Base-by-base conservation (phyloP, 2,797 vertebrate species). In the Pseudomugil gertrudae region DNA sequence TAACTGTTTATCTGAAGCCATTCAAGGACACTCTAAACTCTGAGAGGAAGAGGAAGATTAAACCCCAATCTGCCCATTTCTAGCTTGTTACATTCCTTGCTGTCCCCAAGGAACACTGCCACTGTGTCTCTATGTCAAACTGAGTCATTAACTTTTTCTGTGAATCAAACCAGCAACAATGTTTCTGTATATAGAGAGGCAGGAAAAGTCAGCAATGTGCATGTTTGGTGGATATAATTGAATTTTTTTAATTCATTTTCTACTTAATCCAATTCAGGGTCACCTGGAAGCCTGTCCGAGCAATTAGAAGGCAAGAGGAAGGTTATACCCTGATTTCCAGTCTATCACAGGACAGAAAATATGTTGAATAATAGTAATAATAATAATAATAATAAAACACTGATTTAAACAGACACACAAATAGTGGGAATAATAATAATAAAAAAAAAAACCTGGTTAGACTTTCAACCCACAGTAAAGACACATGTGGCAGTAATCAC, bases 61-160 rank as follows among this genome's bases (percentile, higher is more conserved):
- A 83, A 78, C 74, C 81, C 83, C 64, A 55, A 32, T 79, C 67
- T 48, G 54, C 69, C 68, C 58, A 66, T 76, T 72, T 77, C 45
- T 63, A 72, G 68, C 63, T 75, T 68, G 71, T 57, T 78, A 63
- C 65, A 64, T 64, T 66, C 79, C 33, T 74, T 48, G 38, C 65
- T 75, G 73, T 86, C 84, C 84, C 67, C 54, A 43, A 86, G 86
- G 72, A 90, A 60, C 71, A 59, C 74, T 81, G 76, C 72, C 86
- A 87, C 78, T 69, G 80, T 50, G 51, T 82, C 71, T 85, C 65
- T 68, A 72, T 19, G 59, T 90, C 89, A 88, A 69, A 76, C 56
- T 80, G 77, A 86, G 59, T 90, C 86, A 88, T 81, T 81, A 70
- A 64, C 32, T 68, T 64, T 55, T 57, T 80, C 77, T 81, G 69